phyloP scores from a whole-genome alignment of 2,113 vertebrate species.

The Bos taurus region DNA sequence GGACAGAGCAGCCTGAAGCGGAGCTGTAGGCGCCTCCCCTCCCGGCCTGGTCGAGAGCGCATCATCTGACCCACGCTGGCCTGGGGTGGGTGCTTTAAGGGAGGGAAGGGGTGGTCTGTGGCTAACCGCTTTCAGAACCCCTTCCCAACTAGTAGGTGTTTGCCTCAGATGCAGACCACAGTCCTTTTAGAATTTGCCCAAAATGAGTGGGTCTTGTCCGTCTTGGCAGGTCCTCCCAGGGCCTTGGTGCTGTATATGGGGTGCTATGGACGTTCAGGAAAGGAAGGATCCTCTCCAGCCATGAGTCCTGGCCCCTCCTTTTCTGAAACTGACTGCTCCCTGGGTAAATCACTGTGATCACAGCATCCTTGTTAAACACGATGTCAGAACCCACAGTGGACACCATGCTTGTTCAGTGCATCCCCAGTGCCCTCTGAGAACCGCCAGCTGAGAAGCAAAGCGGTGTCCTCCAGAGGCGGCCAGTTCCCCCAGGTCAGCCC shows the following conservation, averaged over 20 bases:
- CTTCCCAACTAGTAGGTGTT: not conserved
- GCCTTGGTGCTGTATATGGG: accelerated
- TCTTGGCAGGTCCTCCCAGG: accelerated
- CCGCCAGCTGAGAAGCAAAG: not conserved
- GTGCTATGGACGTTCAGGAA: accelerated
- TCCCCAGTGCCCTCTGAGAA: not conserved
- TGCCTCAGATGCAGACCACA: not conserved
- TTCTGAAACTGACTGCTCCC: not conserved
- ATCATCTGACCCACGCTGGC: accelerated
- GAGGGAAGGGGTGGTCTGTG: accelerated
- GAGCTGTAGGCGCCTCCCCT: accelerated
- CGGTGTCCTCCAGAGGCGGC: not conserved
- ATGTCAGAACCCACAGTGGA: not conserved
- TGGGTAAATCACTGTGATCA: not conserved
- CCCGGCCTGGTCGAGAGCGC: accelerated
- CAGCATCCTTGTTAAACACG: not conserved
- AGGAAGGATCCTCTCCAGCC: accelerated
- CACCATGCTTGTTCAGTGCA: accelerated
- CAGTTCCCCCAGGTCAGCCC: not conserved
- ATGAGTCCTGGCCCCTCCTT: not conserved
- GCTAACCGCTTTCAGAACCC: not conserved
- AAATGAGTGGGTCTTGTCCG: not conserved
- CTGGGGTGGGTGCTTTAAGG: no score
- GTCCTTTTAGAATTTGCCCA: not conserved
- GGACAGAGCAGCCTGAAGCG: accelerated